phyloP scores from a whole-genome alignment of 2,113 vertebrate species.

The Vulpes vulpes region DNA sequence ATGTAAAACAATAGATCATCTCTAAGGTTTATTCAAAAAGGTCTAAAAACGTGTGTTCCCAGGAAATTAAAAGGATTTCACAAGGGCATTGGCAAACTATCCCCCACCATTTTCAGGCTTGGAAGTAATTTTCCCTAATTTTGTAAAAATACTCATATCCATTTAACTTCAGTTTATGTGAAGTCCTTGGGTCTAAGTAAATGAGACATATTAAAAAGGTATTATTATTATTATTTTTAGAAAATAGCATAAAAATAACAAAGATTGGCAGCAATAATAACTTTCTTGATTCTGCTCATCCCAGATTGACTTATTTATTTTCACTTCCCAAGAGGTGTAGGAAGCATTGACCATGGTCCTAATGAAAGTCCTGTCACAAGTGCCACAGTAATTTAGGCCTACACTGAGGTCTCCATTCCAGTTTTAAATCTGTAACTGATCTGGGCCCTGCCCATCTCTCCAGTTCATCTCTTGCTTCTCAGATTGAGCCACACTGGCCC shows the following conservation, averaged over 20 bases:
- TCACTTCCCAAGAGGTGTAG: conserved; percentile 3
- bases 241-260: conserved; percentile 65
- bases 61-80: conserved; percentile 19
- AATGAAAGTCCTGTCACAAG: conserved; percentile 57
- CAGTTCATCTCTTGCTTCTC: background rate
- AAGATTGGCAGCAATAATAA: conserved; percentile 50
- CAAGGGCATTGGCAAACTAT: background rate
- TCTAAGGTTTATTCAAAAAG: background rate
- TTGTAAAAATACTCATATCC: conserved; percentile 17
- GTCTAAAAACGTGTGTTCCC: background rate
- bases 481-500: background rate
- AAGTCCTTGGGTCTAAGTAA: conserved; percentile 63
- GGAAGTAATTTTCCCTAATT: conserved; percentile 33
- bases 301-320: conserved; percentile 61
- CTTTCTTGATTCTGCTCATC: conserved; percentile 53
- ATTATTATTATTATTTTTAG: conserved; percentile 37
- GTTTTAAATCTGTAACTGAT: background rate
- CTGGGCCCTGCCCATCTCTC: background rate
- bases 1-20: background rate
- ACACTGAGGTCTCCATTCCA: background rate
- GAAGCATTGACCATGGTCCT: background rate
- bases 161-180: conserved; percentile 55
- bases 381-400: conserved; percentile 18
- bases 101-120: background rate
- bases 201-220: conserved; percentile 54